Conservation (phyloP, 2,888 invertebrate species). For the Pandemis corylana region DNA sequence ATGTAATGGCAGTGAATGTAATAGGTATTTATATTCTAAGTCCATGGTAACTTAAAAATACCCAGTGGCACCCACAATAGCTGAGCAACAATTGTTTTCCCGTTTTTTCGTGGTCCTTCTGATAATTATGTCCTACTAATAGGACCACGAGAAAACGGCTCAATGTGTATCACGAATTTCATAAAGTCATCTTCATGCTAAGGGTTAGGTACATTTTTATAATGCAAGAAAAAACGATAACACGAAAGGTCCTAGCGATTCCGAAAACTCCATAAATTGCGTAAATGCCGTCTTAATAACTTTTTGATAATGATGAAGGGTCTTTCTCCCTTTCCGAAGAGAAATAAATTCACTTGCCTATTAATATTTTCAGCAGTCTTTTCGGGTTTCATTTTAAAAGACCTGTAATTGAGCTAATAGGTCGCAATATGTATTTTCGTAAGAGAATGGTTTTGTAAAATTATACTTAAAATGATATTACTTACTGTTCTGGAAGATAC, state of each 20-base stretch:
- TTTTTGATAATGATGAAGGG: slow-evolving; percentile 43
- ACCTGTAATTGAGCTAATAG: not conserved
- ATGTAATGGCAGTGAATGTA: too few relatives aligned
- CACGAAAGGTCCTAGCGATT: not conserved
- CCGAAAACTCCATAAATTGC: slow-evolving; percentile 21
- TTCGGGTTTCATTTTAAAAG: not conserved
- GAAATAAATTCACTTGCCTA: slow-evolving; percentile 15
- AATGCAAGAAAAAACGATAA: not conserved
- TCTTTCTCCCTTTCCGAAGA: slow-evolving; percentile 10
- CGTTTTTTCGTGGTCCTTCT: too few relatives aligned
- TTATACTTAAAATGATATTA: too few relatives aligned
- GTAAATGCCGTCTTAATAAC: slow-evolving; percentile 38
- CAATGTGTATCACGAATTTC: not conserved
- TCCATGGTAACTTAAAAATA: too few relatives aligned
- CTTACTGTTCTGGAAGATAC: too few relatives aligned
- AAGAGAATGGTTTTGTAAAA: too few relatives aligned
- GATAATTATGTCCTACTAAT: too few relatives aligned
- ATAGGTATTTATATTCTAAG: too few relatives aligned
- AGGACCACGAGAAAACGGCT: too few relatives aligned
- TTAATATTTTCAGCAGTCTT: slow-evolving; percentile 5
- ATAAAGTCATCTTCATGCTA: not conserved
- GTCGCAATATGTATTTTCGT: too few relatives aligned
- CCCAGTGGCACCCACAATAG: too few relatives aligned
- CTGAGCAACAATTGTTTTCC: too few relatives aligned
- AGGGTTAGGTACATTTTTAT: not conserved